Conservation (phyloP, 2,797 vertebrate genomes). For the Gymnoscopelus microlampas region DNA sequence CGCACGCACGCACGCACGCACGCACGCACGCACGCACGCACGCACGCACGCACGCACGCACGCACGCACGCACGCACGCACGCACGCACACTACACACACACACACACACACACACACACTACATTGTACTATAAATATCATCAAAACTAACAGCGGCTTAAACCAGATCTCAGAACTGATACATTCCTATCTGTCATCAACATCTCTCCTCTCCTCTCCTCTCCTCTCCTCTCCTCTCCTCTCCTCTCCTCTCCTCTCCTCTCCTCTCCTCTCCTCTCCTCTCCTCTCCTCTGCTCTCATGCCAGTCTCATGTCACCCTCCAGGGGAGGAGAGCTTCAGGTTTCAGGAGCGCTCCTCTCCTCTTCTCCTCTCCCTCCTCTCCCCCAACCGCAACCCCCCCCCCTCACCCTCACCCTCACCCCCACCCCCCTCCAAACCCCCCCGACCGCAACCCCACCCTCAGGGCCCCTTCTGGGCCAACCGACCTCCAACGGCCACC, state of each 20-base stretch:
- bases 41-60: neutral
- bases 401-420: constrained; percentile 17
- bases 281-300: too few relatives aligned
- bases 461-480: constrained; percentile 72
- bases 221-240: too few relatives aligned
- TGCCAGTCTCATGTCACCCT: too few relatives aligned
- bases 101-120: constrained; percentile 31
- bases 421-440: constrained; percentile 9
- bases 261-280: too few relatives aligned
- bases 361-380: neutral
- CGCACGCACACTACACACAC: too few relatives aligned
- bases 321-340: too few relatives aligned
- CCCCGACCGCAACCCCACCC: constrained; percentile 67
- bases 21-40: neutral
- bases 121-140: neutral
- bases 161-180: too few relatives aligned
- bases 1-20: too few relatives aligned
- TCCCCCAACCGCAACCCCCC: constrained; percentile 20
- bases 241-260: too few relatives aligned
- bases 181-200: too few relatives aligned
- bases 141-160: neutral
- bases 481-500: constrained; percentile 78
- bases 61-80: constrained; percentile 2
- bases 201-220: too few relatives aligned
- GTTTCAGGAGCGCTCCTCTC: neutral